These are phyloP conservation scores for Otus scops DNA, from an alignment of 2,797 vertebrate genomes.

Conservation along the genomic window DNA sequence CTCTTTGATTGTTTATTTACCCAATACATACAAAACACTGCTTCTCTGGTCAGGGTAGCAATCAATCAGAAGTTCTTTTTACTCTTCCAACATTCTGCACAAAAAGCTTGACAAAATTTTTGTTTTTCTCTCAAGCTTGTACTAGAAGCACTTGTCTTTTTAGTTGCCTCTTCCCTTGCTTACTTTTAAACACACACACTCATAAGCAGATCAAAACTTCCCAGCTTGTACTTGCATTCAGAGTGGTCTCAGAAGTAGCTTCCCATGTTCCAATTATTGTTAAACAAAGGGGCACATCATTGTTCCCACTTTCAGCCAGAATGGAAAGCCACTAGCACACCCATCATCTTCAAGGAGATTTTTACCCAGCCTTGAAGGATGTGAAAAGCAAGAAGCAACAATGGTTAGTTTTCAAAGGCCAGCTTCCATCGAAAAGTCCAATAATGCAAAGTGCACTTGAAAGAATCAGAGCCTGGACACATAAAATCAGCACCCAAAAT, in stretches of 20 bases:
- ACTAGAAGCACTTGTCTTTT: neutral
- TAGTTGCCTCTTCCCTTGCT: neutral
- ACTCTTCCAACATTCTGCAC: neutral
- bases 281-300: slow-evolving; percentile 2
- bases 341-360: slow-evolving; percentile 25
- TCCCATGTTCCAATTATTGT: slow-evolving; percentile 11
- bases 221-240: neutral
- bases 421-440: slow-evolving; percentile 25
- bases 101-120: neutral
- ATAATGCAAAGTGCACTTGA: slow-evolving; percentile 52
- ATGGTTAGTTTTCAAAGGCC: slow-evolving; percentile 42
- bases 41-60: neutral
- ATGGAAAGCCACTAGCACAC: slow-evolving; percentile 7
- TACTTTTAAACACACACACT: neutral
- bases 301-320: slow-evolving; percentile 18
- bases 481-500: slow-evolving; percentile 42
- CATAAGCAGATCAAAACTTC: neutral
- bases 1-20: neutral
- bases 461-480: neutral
- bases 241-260: slow-evolving; percentile 6
- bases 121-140: neutral
- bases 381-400: slow-evolving; percentile 43
- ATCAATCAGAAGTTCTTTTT: neutral
- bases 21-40: neutral
- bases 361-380: slow-evolving; percentile 5